Percentiles rank a stretch among this genome's conserved stretches.
phyloP scores from a whole-genome alignment of 37 sponge, comb jelly and placozoan species.

The Crambe crambe region DNA sequence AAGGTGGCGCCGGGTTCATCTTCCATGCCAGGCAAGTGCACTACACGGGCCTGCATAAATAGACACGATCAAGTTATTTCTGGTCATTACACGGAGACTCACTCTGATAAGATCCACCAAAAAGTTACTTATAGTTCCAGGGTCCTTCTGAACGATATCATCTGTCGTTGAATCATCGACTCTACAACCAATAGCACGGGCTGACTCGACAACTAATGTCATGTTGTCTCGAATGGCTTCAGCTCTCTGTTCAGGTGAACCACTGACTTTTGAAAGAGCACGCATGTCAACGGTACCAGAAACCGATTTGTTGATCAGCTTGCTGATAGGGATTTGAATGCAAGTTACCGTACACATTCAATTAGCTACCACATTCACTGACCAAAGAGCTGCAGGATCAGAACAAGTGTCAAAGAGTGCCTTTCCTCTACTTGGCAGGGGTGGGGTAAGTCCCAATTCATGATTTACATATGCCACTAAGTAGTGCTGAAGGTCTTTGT shows the following conservation, averaged over 20 bases:
- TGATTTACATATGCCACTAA: conserved; percentile 59
- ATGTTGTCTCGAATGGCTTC: conserved; percentile 81
- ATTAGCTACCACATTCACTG: no score
- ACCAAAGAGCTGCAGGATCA: conserved; percentile 61
- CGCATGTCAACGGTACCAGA: conserved; percentile 75
- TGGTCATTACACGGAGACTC: neutral
- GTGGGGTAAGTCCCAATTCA: conserved; percentile 33
- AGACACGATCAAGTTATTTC: neutral
- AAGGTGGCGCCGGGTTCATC: conserved; percentile 68
- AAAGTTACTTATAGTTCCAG: conserved; percentile 23
- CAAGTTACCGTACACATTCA: no score
- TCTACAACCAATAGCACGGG: conserved; percentile 83
- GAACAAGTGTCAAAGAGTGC: conserved; percentile 62
- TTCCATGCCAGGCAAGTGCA: conserved; percentile 77
- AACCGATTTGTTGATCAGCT: conserved; percentile 76
- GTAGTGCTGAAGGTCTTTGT: conserved; percentile 40
- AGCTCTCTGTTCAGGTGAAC: conserved; percentile 15
- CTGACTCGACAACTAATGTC: conserved; percentile 82
- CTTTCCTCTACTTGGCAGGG: conserved; percentile 51
- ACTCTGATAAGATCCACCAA: conserved; percentile 78
- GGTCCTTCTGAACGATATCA: conserved; percentile 39
- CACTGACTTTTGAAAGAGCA: conserved; percentile 50
- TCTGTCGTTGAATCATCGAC: conserved; percentile 49
- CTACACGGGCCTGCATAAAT: conserved; percentile 60
- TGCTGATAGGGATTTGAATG: conserved; percentile 41